A percentile compares a stretch with the other conserved stretches of the same genome.
phyloP scores from a whole-genome alignment of 2,888 invertebrate genomes.

The Aphidius colemani region DNA sequence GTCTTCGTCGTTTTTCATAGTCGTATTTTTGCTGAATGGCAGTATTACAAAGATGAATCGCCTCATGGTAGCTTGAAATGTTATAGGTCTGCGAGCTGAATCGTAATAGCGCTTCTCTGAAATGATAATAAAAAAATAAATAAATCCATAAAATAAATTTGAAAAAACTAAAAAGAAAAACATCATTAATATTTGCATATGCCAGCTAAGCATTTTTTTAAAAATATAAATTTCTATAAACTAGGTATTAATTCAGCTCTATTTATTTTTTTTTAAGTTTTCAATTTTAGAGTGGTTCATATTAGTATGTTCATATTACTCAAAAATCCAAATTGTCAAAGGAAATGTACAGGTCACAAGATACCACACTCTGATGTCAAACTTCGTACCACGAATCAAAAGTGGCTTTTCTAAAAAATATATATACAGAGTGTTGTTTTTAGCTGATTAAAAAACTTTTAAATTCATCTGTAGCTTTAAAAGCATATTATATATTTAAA shows the following conservation, averaged over 20 bases:
- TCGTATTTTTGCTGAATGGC: conserved; percentile 81
- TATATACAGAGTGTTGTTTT: conserved; percentile 7
- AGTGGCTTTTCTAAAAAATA: conserved; percentile 73
- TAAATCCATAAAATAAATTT: not conserved
- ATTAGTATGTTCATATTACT: conserved; percentile 55
- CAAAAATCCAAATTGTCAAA: conserved; percentile 85
- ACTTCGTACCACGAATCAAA: conserved; percentile 83
- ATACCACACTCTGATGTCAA: conserved; percentile 91
- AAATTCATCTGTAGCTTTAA: conserved; percentile 6
- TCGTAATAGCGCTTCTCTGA: conserved; percentile 77
- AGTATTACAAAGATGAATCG: conserved; percentile 81
- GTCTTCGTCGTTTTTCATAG: conserved; percentile 43
- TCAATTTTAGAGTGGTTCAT: conserved; percentile 1
- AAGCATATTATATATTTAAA: conserved; percentile 5
- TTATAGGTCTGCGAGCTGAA: conserved; percentile 86
- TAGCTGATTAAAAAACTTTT: too few species aligned
- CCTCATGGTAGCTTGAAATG: conserved; percentile 78
- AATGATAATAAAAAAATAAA: conserved; percentile 9
- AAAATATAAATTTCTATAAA: too few species aligned
- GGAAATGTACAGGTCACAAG: conserved; percentile 78
- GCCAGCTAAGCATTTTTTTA: not conserved
- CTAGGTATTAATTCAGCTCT: too few species aligned
- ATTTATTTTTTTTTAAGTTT: not conserved
- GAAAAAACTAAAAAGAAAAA: not conserved
- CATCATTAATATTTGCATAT: not conserved